Evolutionary conservation across 2,113 vertebrate species (phyloP), one percentile per base, ranked within the genome.

Genomic region (Oceanites oceanicus): DNA sequence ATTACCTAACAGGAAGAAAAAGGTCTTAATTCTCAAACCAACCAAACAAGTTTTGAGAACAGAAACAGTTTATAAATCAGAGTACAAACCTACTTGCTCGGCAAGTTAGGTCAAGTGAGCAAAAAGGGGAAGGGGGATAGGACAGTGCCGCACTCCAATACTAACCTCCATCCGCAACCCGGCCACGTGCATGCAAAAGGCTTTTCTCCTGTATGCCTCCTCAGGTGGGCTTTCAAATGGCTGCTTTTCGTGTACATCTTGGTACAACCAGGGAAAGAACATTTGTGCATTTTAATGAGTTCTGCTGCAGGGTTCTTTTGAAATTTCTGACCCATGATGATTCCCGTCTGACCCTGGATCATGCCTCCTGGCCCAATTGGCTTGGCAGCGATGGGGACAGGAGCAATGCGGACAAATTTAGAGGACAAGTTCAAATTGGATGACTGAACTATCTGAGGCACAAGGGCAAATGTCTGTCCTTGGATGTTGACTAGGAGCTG

Each of bases 191-290:
- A 99, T 1, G 99, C 99, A 42, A 99, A 99, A 27, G 99, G 99
- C 93, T 99, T 99, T 95, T 99, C 99, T 87, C 99, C 99, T 0
- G 99, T 99, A 97, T 99, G 99, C 86, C 99, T 98, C 93, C 99
- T 98, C 95, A 99, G 98, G 96, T 99, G 99, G 62, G 99, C 99
- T 98, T 99, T 99, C 90, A 99, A 98, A 93, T 99, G 99, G 96
- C 99, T 99, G 98, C 99, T 99, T 97, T 99, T 99, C 17, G 99
- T 99, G 98, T 99, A 99, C 99, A 99, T 99, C 98, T 99, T 99
- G 97, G 98, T 98, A 97, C 99, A 99, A 77, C 99, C 99, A 2
- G 99, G 99, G 88, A 99, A 99, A 97, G 98, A 98, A 94, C 99
- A 99, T 98, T 99, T 99, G 97, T 99, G 99, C 99, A 99, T 99